Percentiles rank a stretch among this genome's conserved stretches.
phyloP scores from a whole-genome alignment of 2,797 vertebrate species.

The Streptopelia turtur region DNA sequence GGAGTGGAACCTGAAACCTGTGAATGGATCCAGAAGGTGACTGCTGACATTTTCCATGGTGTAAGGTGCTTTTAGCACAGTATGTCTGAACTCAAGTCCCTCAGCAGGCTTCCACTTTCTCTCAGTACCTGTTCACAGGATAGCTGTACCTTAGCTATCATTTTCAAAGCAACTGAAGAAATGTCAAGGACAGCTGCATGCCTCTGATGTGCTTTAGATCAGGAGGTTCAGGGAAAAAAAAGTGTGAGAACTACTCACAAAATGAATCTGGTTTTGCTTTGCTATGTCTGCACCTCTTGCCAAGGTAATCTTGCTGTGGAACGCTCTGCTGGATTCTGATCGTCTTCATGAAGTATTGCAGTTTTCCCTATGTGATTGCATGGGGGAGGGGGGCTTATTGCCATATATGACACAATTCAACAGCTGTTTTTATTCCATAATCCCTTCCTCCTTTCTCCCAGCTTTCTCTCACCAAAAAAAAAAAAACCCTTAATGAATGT shows the following conservation, averaged over 20 bases:
- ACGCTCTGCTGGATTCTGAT: background rate
- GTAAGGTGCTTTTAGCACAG: background rate
- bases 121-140: background rate
- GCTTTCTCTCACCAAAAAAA: background rate
- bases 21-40: background rate
- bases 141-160: background rate
- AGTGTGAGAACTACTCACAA: background rate
- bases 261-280: background rate
- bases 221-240: background rate
- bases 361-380: background rate
- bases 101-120: background rate
- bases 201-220: background rate
- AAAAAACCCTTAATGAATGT: background rate
- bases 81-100: background rate
- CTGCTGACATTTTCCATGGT: background rate
- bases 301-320: background rate
- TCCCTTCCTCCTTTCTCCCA: background rate
- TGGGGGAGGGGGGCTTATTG: background rate
- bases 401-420: background rate
- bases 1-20: background rate
- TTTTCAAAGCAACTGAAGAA: constrained; percentile 23
- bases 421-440: background rate
- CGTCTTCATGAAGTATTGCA: background rate
- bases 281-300: background rate
- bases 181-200: background rate